Evolutionary conservation across 2,888 invertebrate species (phyloP).

Genomic region (Eutolmus rufibarbis): DNA sequence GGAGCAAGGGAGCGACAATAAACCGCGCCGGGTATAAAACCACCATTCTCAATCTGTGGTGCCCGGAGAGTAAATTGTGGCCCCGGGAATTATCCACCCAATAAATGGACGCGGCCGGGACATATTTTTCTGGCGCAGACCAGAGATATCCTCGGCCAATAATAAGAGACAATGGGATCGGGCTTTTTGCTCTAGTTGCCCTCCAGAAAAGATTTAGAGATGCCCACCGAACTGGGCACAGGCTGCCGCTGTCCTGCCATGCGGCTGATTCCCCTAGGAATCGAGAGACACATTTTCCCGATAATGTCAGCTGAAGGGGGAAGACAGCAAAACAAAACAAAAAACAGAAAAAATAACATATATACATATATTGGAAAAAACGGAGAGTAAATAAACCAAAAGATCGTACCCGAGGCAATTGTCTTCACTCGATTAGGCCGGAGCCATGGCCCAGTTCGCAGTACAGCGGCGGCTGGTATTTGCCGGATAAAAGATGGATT

Average conservation of each 20-base stretch:
- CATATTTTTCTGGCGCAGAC: conserved; percentile 39
- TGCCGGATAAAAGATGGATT: neutral
- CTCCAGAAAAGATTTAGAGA: neutral
- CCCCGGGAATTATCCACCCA: conserved; percentile 21
- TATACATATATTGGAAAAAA: neutral
- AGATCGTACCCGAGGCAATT: conserved; percentile 10
- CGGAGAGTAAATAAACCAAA: conserved; percentile 33
- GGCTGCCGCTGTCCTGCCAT: neutral
- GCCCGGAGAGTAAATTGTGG: conserved; percentile 19
- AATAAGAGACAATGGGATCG: conserved; percentile 45
- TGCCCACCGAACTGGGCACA: neutral
- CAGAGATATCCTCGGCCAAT: conserved; percentile 36
- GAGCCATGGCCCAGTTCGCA: conserved; percentile 10
- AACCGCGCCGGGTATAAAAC: neutral
- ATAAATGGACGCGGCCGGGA: conserved; percentile 32
- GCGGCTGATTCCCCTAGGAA: conserved; percentile 9
- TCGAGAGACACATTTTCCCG: neutral
- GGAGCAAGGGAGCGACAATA: conserved; percentile 18
- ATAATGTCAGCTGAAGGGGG: conserved; percentile 3
- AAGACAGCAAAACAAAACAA: neutral
- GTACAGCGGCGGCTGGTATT: neutral
- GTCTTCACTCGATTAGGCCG: conserved; percentile 22
- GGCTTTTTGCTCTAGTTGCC: conserved; percentile 15
- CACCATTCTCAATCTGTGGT: conserved; percentile 22
- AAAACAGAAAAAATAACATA: neutral